Percentiles rank a stretch among this genome's conserved stretches.
These are phyloP conservation scores for Corythaixoides concolor DNA, from an alignment of 2,113 vertebrate species.

Conservation along the genomic window DNA sequence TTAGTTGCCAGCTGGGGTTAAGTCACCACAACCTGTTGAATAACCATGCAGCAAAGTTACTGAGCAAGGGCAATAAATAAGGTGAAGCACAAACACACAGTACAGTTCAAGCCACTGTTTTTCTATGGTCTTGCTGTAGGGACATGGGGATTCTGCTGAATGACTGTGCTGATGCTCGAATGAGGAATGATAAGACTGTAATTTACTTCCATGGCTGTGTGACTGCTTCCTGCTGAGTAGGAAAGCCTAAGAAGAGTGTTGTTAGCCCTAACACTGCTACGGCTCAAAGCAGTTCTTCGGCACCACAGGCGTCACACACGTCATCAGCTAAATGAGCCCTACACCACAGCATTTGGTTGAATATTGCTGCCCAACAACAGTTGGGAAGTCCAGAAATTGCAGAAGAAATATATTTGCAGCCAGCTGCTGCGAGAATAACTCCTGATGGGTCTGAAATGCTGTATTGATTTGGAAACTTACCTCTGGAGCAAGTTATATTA, in stretches of 20 bases:
- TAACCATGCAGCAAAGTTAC: neutral
- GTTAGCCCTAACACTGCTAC: neutral
- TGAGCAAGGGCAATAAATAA: conserved; percentile 1
- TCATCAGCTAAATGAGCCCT: neutral
- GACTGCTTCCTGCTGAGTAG: conserved; percentile 17
- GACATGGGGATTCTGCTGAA: neutral
- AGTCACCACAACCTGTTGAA: neutral
- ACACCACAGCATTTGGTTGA: neutral
- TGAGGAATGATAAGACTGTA: conserved; percentile 30
- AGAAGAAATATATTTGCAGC: neutral
- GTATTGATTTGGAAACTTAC: neutral
- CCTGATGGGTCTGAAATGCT: neutral
- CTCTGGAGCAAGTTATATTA: neutral
- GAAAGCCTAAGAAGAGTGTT: neutral
- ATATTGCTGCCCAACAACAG: neutral
- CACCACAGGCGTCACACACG: neutral
- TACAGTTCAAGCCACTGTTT: neutral
- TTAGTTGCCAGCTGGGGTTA: no score
- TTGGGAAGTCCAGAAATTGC: neutral
- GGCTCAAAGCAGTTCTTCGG: neutral
- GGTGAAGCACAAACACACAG: neutral
- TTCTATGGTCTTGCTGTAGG: neutral
- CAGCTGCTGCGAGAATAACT: neutral
- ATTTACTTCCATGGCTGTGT: conserved; percentile 7
- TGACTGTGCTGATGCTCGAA: conserved; percentile 1